Percentiles rank a stretch among this genome's conserved stretches.
Conservation (phyloP, 2,113 vertebrate genomes). For the Pangasianodon gigas region DNA sequence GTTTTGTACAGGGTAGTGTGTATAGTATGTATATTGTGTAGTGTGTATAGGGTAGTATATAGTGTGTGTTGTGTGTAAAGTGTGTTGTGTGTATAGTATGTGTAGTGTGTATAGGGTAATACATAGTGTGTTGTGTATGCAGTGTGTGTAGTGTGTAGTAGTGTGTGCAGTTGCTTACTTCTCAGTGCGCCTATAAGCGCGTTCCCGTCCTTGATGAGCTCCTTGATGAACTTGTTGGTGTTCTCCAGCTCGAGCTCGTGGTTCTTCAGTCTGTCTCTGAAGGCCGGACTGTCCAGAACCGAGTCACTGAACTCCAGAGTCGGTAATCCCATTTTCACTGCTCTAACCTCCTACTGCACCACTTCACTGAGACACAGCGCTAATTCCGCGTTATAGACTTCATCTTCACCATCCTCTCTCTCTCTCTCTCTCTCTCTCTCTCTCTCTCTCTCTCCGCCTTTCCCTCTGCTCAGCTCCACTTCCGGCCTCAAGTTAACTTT, state of each 20-base stretch:
- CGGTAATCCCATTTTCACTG: conserved; percentile 84
- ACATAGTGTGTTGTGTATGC: not conserved
- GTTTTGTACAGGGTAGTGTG: not conserved
- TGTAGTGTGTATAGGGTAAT: not conserved
- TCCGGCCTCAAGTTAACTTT: conserved; percentile 60
- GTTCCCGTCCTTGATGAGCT: conserved; percentile 93
- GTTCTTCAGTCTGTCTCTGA: conserved; percentile 90
- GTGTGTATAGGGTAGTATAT: not conserved
- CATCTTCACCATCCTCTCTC: not conserved
- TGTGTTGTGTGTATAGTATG: not conserved
- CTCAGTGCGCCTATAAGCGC: conserved; percentile 87
- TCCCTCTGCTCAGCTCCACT: conserved; percentile 53
- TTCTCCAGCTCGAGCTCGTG: conserved; percentile 94
- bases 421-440: not conserved
- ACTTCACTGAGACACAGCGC: not conserved
- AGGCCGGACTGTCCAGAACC: not conserved
- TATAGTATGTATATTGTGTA: not conserved
- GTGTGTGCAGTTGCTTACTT: conserved; percentile 74
- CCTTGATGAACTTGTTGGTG: conserved; percentile 96
- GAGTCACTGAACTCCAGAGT: conserved; percentile 84
- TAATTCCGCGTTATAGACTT: not conserved
- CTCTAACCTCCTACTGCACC: not conserved
- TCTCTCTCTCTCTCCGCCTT: not conserved
- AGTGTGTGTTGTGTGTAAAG: not conserved
- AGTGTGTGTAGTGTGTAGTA: not conserved